Conservation (phyloP, 2,113 vertebrate species). For the Lutjanus erythropterus region DNA sequence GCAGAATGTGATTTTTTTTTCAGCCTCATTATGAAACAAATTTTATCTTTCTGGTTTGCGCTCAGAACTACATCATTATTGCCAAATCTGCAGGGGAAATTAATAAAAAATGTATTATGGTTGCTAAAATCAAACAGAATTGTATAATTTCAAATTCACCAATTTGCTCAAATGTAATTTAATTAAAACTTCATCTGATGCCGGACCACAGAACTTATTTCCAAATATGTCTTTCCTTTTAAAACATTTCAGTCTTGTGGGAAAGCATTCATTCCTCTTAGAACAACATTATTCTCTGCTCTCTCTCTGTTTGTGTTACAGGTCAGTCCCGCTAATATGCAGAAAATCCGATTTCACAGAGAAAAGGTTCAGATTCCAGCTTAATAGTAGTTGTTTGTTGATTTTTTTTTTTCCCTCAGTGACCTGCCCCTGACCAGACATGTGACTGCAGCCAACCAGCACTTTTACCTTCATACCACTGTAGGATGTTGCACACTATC, state of each 20-base stretch:
- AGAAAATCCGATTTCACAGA: conserved; percentile 40
- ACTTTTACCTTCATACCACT: background rate
- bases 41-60: background rate
- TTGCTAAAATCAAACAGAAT: background rate
- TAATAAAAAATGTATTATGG: background rate
- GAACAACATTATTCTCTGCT: background rate
- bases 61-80: background rate
- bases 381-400: conserved; percentile 13
- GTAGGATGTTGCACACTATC: background rate
- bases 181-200: background rate
- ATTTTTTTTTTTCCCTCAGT: background rate
- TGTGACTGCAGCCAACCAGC: conserved; percentile 26
- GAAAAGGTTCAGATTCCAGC: conserved; percentile 12
- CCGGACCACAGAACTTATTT: background rate
- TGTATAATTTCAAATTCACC: background rate
- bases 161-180: background rate
- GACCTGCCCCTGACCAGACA: conserved; percentile 25
- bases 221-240: background rate
- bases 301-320: conserved; percentile 16
- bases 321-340: conserved; percentile 17
- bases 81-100: background rate
- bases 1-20: no score
- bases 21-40: no score
- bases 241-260: conserved; percentile 11
- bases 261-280: conserved; percentile 13